Base-by-base conservation (phyloP, 2,888 invertebrate species). In the Drosophila mercatorum region DNA sequence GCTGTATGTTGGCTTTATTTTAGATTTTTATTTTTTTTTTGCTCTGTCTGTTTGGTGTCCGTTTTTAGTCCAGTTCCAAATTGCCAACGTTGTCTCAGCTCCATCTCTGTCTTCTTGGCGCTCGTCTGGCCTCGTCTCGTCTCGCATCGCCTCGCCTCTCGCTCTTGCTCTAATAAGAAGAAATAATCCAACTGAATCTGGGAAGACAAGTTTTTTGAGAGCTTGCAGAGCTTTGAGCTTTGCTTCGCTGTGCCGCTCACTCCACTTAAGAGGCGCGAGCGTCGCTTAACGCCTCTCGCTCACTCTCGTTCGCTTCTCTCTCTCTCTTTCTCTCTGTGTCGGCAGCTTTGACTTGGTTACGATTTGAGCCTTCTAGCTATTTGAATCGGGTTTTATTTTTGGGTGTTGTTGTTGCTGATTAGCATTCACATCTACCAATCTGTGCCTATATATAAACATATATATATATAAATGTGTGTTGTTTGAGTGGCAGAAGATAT, bases 31-130 rank as follows among this genome's bases (percentile, higher is more conserved):
- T 52, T 52, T 51, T 22, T 22, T 52, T 52, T 51, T 71, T 76
- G 22, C 68, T 64, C 61, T 76, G 72, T 72, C 72, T 76, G 68
- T 62, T 83, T 81, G 72, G 71, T 69, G 80, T 88, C 89, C 71
- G 89, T 88, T 84, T 84, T 86, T 79, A 84, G 89, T 88, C 78
- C 89, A 84, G 89, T 84, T 84, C 68, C 75, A 88, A 84, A 86
- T 86, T 80, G 79, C 89, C 84, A 79, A 72, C 65, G 66, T 73
- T 65, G 43, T 57, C 79, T 57, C 79, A 59, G 63, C 71, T 55
- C 52, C 68, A 53, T 70, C 74, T 73, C 55, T 65, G 62, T 68
- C 57, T 70, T 46, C 57, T 70, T 46, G 55, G n/a, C 59, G 67
- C 7, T 34, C 31, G 31, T 7, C 31, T 47, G 56, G 22, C 31